Evolutionary conservation across 2,113 vertebrate species (phyloP).

Genomic region (Ascaphus truei): DNA sequence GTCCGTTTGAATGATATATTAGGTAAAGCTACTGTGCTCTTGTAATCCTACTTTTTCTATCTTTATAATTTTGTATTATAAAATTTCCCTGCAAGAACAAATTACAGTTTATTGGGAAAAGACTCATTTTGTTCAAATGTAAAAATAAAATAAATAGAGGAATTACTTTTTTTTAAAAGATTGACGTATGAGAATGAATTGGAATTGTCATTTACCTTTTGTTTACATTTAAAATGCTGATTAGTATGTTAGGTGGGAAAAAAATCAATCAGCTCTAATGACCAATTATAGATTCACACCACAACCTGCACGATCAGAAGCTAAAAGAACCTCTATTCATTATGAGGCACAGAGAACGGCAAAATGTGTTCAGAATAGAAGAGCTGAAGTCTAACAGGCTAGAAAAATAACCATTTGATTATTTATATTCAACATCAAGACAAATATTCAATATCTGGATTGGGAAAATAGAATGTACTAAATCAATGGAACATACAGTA

Average conservation of each 20-base stretch:
- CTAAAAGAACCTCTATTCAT: constrained; percentile 1
- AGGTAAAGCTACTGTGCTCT: too few species aligned
- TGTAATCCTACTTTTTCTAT: too few species aligned
- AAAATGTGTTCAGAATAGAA: background rate
- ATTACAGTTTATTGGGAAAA: background rate
- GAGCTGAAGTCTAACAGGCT: too few species aligned
- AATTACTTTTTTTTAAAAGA: background rate
- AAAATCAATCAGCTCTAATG: constrained; percentile 24
- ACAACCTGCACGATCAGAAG: background rate
- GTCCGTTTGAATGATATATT: too few species aligned
- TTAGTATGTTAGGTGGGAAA: constrained; percentile 12
- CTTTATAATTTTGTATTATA: too few species aligned
- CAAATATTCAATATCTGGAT: too few species aligned
- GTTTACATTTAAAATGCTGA: background rate
- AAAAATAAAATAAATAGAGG: background rate
- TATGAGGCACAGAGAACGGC: background rate
- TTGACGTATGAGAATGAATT: background rate
- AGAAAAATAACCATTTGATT: too few species aligned
- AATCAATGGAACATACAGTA: too few species aligned
- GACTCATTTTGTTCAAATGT: background rate
- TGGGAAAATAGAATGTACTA: too few species aligned
- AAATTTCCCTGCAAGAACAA: background rate
- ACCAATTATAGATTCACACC: constrained; percentile 14
- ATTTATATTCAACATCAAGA: too few species aligned
- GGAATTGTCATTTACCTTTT: background rate